phyloP scores from a whole-genome alignment of 1,140 invertebrate genomes.

The Heliconius melpomene region DNA sequence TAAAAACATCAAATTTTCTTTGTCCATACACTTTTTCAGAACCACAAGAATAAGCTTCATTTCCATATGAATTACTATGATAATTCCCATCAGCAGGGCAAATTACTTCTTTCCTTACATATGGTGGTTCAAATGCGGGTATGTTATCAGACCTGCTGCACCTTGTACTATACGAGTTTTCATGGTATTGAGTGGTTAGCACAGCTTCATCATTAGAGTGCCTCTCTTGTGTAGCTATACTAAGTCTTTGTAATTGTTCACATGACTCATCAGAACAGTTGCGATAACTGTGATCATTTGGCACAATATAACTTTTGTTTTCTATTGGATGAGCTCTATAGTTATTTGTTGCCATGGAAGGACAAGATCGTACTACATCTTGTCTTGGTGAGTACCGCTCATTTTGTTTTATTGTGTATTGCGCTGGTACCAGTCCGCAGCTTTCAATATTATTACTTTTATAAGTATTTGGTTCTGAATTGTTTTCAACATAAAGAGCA shows the following conservation, averaged over 20 bases:
- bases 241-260: conserved; percentile 66
- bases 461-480: conserved; percentile 52
- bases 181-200: conserved; percentile 63
- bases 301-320: conserved; percentile 56
- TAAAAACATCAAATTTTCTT: conserved; percentile 72
- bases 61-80: conserved; percentile 63
- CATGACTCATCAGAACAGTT: conserved; percentile 59
- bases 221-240: conserved; percentile 67
- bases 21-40: conserved; percentile 75
- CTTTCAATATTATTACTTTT: conserved; percentile 56
- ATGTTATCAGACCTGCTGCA: conserved; percentile 53
- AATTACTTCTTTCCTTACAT: conserved; percentile 60
- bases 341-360: conserved; percentile 51
- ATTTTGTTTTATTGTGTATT: conserved; percentile 60
- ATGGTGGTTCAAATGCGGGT: conserved; percentile 57
- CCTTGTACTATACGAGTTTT: conserved; percentile 55
- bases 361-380: conserved; percentile 54
- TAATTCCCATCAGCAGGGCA: conserved; percentile 65
- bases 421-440: conserved; percentile 57
- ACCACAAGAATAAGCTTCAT: conserved; percentile 65
- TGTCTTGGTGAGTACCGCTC: conserved; percentile 66
- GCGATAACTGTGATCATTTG: conserved; percentile 58
- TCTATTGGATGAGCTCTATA: conserved; percentile 56
- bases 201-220: conserved; percentile 62
- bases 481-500: conserved; percentile 74